phyloP scores from a whole-genome alignment of 1,140 invertebrate genomes.

The Zaprionus vittiger region DNA sequence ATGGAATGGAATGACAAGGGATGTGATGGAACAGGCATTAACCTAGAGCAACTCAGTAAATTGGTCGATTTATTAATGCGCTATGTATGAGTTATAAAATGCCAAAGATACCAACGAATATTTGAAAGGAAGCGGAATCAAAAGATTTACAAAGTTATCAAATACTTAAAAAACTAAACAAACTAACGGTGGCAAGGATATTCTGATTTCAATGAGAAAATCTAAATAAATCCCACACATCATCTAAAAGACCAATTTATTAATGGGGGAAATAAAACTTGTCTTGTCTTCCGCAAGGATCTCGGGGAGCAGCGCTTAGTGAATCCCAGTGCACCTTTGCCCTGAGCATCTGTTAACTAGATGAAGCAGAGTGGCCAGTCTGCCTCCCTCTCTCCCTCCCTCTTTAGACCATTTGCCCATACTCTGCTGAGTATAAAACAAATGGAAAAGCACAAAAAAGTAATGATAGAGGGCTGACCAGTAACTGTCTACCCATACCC shows the following conservation, averaged over 20 bases:
- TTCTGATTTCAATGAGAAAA: background rate
- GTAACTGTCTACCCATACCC: background rate
- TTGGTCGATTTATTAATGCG: conserved; percentile 3
- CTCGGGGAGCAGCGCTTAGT: conserved; percentile 5
- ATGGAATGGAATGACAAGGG: background rate
- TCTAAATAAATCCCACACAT: conserved; percentile 5
- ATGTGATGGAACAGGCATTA: background rate
- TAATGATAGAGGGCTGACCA: conserved; percentile 26
- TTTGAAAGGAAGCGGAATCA: no score
- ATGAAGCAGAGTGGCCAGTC: background rate
- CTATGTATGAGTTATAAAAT: background rate
- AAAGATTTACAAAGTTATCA: no score
- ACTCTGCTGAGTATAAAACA: conserved; percentile 35
- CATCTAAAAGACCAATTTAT: background rate
- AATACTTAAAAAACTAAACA: no score
- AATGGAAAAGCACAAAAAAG: conserved; percentile 25
- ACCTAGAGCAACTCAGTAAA: background rate
- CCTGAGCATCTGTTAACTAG: conserved; percentile 7
- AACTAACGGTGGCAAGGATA: background rate
- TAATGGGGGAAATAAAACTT: background rate
- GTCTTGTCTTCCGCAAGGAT: background rate
- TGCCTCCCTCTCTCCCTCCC: background rate
- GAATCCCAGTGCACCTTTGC: conserved; percentile 10
- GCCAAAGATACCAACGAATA: background rate
- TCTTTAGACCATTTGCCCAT: background rate